Conservation (phyloP, 1,140 invertebrate species). For the Chrysoperla carnea region DNA sequence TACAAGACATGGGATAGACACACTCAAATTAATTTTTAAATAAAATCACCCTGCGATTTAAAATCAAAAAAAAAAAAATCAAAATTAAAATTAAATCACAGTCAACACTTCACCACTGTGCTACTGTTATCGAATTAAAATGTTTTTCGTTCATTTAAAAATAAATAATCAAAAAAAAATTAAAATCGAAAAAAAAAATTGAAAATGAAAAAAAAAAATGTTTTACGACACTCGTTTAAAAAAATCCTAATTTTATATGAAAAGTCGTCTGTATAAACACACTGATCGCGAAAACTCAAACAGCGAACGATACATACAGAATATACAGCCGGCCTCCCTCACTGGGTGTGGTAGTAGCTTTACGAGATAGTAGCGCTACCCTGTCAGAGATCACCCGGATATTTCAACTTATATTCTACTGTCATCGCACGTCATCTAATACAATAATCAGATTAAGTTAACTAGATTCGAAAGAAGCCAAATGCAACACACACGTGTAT, state of each 20-base stretch:
- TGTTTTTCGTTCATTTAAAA: too few relatives aligned
- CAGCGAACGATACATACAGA: too few relatives aligned
- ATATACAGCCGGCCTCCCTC: slow-evolving; percentile 8
- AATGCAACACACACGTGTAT: too few relatives aligned
- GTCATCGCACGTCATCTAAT: slow-evolving; percentile 18
- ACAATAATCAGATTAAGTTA: slow-evolving; percentile 33
- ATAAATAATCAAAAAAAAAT: too few relatives aligned
- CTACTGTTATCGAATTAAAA: neutral
- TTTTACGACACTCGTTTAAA: neutral
- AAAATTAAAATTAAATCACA: too few relatives aligned
- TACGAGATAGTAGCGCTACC: slow-evolving; percentile 9
- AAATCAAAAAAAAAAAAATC: neutral
- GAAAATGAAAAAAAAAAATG: too few relatives aligned
- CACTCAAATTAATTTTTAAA: neutral
- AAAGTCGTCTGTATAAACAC: neutral
- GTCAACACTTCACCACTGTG: neutral
- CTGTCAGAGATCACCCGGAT: slow-evolving; percentile 19
- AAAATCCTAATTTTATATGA: neutral
- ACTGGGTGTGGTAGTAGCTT: slow-evolving; percentile 28
- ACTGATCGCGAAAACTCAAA: slow-evolving; percentile 4
- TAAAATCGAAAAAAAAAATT: too few relatives aligned
- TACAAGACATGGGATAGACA: neutral
- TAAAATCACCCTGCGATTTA: neutral
- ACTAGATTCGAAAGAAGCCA: slow-evolving; percentile 12
- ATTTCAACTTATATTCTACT: slow-evolving; percentile 18